Base-by-base conservation (phyloP, 2,888 invertebrate species). In the Kuschelorhynchus macadamiae region DNA sequence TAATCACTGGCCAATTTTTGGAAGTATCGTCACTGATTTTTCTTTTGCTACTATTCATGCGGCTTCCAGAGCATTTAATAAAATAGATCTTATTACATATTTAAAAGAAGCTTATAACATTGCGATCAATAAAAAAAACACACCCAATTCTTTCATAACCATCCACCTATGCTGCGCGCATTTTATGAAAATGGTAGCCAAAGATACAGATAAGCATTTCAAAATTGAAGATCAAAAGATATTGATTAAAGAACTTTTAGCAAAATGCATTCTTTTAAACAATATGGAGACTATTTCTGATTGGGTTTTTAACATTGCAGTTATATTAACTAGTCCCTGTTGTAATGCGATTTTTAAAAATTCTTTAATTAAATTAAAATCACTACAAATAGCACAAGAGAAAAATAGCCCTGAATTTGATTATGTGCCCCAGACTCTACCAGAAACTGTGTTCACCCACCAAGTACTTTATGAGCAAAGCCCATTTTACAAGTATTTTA, bases 21-120 rank as follows among this genome's bases (percentile, higher is more conserved):
- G 36, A 9, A 12, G n/a, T 11, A 12, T 30, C 9, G 36, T 36
- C 25, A 36, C 12, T 20, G 66, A 66, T 36, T 60, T 66, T 33
- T 30, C 42, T 33, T 65, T 59, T 44, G 65, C 65, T 1, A 65
- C 39, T 44, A 36, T 52, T 1, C 59, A 59, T 21, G 59, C 59
- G n/a, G 18, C 25, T 17, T n/a, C 11, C 7, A 59, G 32, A 17
- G 49, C 59, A 11, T 59, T 21, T 36, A 66, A 66, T 44, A 14
- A 47, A n/a, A 49, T 64, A n/a, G 11, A 9, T 18, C 39, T 64
- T 36, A n/a, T 20, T 5, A 46, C 44, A 41, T 57, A 64, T 41
- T 39, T 32, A 18, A 4, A 12, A 17, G 4, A 3, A n/a, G 7
- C 57, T 18, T 57, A 21, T 20, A 21, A 44, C 16, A 14, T 33